Evolutionary conservation across 2,888 invertebrate species (phyloP).

Genomic region (Acronicta aceris): DNA sequence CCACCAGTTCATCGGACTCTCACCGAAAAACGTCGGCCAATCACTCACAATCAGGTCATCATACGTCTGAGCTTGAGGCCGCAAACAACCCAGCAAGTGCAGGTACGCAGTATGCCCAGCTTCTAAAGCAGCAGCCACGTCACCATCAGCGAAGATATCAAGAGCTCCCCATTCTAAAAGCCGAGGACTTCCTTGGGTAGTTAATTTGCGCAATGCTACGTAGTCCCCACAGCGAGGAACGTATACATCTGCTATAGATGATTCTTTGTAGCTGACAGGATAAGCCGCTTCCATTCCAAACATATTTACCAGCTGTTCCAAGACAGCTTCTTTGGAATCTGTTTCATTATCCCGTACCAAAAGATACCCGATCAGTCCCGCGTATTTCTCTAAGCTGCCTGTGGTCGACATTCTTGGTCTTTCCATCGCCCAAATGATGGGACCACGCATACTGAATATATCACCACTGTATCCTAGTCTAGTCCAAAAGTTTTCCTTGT

Average conservation of each 20-base stretch:
- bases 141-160: constrained; percentile 82
- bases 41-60: constrained; percentile 71
- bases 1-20: constrained; percentile 60
- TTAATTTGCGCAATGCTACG: constrained; percentile 68
- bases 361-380: constrained; percentile 76
- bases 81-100: constrained; percentile 72
- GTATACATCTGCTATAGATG: constrained; percentile 72
- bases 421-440: constrained; percentile 85
- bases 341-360: constrained; percentile 58
- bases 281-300: constrained; percentile 76
- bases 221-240: constrained; percentile 82
- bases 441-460: constrained; percentile 81
- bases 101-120: constrained; percentile 82
- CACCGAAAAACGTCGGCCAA: constrained; percentile 65
- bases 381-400: constrained; percentile 68
- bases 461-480: constrained; percentile 81
- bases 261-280: constrained; percentile 75
- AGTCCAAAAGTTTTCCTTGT: constrained; percentile 79
- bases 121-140: constrained; percentile 78
- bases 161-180: constrained; percentile 82
- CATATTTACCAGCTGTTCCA: constrained; percentile 76
- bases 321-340: constrained; percentile 69
- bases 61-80: constrained; percentile 81
- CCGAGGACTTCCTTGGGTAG: constrained; percentile 54
- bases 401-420: constrained; percentile 73